Conservation (phyloP, 2,797 vertebrate species). For the Staurois parvus region DNA sequence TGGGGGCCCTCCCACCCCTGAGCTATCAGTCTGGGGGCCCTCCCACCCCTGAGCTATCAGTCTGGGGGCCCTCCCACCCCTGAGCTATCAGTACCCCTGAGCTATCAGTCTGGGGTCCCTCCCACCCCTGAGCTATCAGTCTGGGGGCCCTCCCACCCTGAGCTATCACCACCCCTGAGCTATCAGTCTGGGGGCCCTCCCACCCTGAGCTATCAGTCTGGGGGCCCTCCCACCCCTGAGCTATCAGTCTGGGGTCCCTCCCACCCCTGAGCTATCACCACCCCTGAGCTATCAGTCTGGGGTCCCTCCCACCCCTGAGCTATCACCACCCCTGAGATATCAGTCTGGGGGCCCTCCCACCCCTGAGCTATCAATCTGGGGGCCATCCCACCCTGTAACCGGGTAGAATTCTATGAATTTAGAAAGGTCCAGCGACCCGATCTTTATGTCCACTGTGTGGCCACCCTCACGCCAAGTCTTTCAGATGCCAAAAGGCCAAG, state of each 20-base stretch:
- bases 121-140: neutral
- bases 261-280: no score
- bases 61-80: neutral
- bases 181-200: no score
- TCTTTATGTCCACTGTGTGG: conserved; percentile 8
- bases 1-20: neutral
- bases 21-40: no score
- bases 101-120: no score
- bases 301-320: neutral
- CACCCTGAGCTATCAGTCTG: neutral
- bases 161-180: no score
- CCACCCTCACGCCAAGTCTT: neutral
- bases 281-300: no score
- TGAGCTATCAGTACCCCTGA: no score
- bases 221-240: neutral
- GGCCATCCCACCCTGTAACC: neutral
- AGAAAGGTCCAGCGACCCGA: no score
- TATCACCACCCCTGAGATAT: no score
- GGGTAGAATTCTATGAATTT: neutral
- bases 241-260: no score
- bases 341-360: no score
- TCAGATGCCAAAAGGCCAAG: neutral
- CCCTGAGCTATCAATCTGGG: neutral
- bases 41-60: neutral
- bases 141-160: neutral